These are phyloP conservation scores for Myopa tessellatipennis DNA, from an alignment of 2,888 invertebrate species.

Conservation along the genomic window DNA sequence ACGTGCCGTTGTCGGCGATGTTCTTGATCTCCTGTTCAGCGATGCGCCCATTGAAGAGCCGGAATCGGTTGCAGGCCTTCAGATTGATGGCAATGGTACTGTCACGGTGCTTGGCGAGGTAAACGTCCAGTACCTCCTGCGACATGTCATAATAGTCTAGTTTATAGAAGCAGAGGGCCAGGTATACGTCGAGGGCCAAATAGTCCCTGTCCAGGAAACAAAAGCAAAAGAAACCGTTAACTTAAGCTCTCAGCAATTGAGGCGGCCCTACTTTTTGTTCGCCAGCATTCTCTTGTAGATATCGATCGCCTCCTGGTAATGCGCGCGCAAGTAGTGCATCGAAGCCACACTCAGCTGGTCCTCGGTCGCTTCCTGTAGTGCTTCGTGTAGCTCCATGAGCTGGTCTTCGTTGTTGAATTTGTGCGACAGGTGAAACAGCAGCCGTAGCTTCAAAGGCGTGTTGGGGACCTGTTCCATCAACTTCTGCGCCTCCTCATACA, in stretches of 20 bases:
- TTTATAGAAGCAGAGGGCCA: conserved; percentile 98
- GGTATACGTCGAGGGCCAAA: conserved; percentile 95
- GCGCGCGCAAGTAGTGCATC: conserved; percentile 93
- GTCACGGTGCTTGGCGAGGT: conserved; percentile 90
- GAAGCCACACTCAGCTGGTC: conserved; percentile 96
- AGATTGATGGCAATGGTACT: conserved; percentile 96
- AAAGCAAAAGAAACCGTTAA: not conserved
- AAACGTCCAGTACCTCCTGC: conserved; percentile 94
- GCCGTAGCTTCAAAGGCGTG: conserved; percentile 77
- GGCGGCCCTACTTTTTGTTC: conserved; percentile 81
- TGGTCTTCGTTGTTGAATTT: conserved; percentile 90
- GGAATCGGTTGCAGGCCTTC: conserved; percentile 79
- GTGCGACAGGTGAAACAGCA: conserved; percentile 93
- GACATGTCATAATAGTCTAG: conserved; percentile 98
- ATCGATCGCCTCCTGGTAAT: conserved; percentile 98
- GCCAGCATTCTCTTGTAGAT: conserved; percentile 94
- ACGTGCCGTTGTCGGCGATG: conserved; percentile 81
- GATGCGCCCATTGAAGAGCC: conserved; percentile 92
- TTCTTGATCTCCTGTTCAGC: conserved; percentile 92
- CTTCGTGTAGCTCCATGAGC: conserved; percentile 85
- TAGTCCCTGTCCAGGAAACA: conserved; percentile 76
- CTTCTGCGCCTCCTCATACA: conserved; percentile 76
- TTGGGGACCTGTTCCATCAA: conserved; percentile 75
- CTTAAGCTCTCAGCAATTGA: not conserved
- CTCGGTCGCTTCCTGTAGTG: conserved; percentile 87